A percentile compares a stretch with the other conserved stretches of the same genome.
These are phyloP conservation scores for Candidula unifasciata DNA, from an alignment of 2,888 invertebrate species.

Conservation along the genomic window DNA sequence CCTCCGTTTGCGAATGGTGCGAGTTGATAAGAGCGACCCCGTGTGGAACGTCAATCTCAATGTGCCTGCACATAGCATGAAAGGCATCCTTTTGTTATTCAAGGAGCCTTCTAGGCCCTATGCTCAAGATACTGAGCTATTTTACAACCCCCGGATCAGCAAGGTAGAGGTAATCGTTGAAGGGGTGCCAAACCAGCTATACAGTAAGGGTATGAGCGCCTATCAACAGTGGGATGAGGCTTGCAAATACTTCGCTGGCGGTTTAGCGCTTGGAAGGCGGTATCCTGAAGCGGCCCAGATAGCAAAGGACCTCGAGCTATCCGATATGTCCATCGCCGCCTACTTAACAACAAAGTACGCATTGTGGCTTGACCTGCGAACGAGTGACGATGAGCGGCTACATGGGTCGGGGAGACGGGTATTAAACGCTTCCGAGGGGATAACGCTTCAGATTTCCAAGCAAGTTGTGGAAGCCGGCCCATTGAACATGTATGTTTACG, in stretches of 20 bases:
- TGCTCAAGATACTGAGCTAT: conserved; percentile 37
- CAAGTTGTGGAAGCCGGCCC: background rate
- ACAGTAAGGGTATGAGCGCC: conserved; percentile 1
- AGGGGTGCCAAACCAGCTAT: conserved; percentile 55
- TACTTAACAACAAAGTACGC: background rate
- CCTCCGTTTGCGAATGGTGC: conserved; percentile 37
- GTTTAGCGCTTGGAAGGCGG: background rate
- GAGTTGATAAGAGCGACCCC: conserved; percentile 53
- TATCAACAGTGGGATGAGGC: conserved; percentile 26
- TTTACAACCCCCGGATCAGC: conserved; percentile 55
- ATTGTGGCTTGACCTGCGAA: background rate
- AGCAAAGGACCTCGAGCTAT: background rate
- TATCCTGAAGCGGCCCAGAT: background rate
- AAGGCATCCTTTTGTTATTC: conserved; percentile 58
- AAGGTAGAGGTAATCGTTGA: conserved; percentile 58
- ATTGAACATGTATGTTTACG: background rate
- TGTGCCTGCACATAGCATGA: conserved; percentile 56
- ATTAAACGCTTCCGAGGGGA: background rate
- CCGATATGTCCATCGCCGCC: background rate
- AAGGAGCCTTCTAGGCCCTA: conserved; percentile 50
- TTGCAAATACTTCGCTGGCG: background rate
- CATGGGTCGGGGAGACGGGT: background rate
- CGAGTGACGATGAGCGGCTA: background rate
- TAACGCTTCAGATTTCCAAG: background rate
- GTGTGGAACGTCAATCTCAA: conserved; percentile 58